phyloP scores from a whole-genome alignment of 2,113 vertebrate species.

The Pantherophis guttatus region DNA sequence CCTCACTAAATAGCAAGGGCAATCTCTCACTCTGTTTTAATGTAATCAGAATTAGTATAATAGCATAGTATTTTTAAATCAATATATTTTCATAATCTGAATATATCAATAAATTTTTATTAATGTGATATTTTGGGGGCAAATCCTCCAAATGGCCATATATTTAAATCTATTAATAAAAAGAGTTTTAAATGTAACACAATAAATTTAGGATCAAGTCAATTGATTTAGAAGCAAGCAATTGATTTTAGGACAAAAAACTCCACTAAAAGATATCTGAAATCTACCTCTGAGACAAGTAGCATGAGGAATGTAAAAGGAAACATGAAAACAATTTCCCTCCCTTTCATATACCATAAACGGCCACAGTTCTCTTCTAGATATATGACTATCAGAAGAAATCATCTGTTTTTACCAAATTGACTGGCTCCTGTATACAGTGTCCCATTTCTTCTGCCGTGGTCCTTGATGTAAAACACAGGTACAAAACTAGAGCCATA shows the following conservation, averaged over 20 bases:
- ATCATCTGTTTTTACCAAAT: slow-evolving; percentile 71
- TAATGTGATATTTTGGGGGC: neutral
- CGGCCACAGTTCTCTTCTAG: neutral
- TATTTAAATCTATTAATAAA: neutral
- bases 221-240: neutral
- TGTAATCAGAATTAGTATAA: neutral
- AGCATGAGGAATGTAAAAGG: neutral
- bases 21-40: neutral
- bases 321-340: neutral
- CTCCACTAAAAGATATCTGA: neutral
- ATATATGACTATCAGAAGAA: neutral
- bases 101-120: neutral
- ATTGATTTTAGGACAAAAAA: neutral
- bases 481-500: slow-evolving; percentile 83
- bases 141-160: neutral
- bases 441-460: slow-evolving; percentile 73
- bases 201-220: neutral
- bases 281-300: neutral
- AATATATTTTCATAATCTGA: neutral
- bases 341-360: neutral
- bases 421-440: slow-evolving; percentile 81
- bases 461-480: slow-evolving; percentile 88
- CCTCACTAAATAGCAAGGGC: neutral
- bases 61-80: neutral
- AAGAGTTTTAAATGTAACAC: neutral